Conservation (phyloP, 2,888 invertebrate species). For the Nebria brevicollis region DNA sequence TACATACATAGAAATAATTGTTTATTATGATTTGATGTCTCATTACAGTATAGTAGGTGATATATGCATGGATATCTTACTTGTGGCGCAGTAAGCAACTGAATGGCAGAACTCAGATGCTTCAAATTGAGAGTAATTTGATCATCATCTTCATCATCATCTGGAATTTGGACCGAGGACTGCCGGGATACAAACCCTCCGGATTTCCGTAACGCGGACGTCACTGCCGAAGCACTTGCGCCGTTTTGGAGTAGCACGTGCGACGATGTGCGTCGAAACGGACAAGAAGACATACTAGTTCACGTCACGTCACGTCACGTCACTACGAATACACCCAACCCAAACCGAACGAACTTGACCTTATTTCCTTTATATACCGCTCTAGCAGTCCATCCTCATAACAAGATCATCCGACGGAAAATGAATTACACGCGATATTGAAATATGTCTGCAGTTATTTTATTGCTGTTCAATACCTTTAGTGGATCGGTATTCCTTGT, state of each 20-base stretch:
- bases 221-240: constrained; percentile 52
- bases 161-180: constrained; percentile 72
- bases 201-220: constrained; percentile 60
- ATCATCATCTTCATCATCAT: constrained; percentile 72
- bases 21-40: background rate
- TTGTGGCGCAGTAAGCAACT: constrained; percentile 83
- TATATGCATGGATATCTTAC: constrained; percentile 66
- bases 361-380: constrained; percentile 48
- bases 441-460: background rate
- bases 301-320: background rate
- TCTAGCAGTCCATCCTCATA: background rate
- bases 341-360: constrained; percentile 39
- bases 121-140: constrained; percentile 78
- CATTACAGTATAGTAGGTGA: background rate
- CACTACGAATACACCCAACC: background rate
- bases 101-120: constrained; percentile 83
- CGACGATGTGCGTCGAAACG: constrained; percentile 68
- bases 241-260: constrained; percentile 68
- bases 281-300: constrained; percentile 63
- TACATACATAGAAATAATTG: too few relatives aligned
- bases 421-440: background rate
- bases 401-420: constrained; percentile 12
- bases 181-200: constrained; percentile 69
- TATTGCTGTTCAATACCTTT: background rate
- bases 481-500: background rate